Percentiles rank a stretch among this genome's conserved stretches.
Evolutionary conservation across 2,888 invertebrate species (phyloP).

Genomic region (Platycnemis pennipes): DNA sequence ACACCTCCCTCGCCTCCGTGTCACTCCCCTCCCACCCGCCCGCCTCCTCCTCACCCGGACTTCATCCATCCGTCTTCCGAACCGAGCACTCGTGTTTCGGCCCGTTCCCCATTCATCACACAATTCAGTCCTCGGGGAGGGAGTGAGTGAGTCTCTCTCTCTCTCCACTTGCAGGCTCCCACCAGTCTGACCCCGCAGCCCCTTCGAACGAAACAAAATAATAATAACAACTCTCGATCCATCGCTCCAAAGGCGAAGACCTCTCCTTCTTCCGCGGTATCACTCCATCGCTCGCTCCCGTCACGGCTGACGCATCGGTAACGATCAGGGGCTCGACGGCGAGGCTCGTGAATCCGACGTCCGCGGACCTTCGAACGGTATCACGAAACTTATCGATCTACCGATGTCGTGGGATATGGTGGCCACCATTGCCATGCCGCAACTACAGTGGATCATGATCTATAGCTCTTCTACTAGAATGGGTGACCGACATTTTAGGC

Average conservation of each 20-base stretch:
- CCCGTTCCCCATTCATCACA: conserved; percentile 52
- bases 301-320: not conserved
- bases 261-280: not conserved
- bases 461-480: no score
- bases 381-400: no score
- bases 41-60: not conserved
- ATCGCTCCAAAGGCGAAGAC: not conserved
- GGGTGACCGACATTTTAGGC: no score
- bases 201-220: not conserved
- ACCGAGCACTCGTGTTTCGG: conserved; percentile 58
- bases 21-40: conserved; percentile 6
- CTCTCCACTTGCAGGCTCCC: not conserved
- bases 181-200: not conserved
- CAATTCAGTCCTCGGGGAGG: not conserved
- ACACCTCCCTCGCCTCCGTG: conserved; percentile 32
- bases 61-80: conserved; percentile 52
- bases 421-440: no score
- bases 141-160: no score
- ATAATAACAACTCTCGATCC: not conserved
- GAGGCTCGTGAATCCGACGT: no score
- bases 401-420: no score
- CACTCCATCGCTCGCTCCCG: not conserved
- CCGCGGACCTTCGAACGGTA: no score
- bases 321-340: not conserved
- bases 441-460: no score